phyloP scores from a whole-genome alignment of 2,797 vertebrate genomes.

The Hydrophis major region DNA sequence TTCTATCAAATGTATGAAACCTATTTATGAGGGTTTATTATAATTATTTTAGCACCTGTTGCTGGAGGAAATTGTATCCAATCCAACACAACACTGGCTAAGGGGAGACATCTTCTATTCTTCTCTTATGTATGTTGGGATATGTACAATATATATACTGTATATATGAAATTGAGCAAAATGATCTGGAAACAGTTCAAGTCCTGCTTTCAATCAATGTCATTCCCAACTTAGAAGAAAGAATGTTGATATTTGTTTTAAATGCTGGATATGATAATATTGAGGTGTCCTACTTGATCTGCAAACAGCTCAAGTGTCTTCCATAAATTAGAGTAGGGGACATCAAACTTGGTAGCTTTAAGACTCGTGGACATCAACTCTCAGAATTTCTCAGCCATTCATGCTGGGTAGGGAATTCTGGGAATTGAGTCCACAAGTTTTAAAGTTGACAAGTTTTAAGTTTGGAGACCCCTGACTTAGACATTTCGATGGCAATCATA shows the following conservation, averaged over 20 bases:
- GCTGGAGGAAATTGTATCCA: neutral
- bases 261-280: neutral
- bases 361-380: neutral
- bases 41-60: neutral
- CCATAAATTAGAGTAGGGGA: neutral
- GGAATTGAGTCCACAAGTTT: neutral
- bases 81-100: neutral
- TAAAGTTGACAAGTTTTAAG: neutral
- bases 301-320: neutral
- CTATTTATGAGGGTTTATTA: neutral
- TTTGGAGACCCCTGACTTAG: neutral
- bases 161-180: neutral
- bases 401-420: too few species aligned
- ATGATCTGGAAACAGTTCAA: neutral
- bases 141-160: too few species aligned
- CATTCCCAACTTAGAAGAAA: neutral
- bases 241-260: neutral
- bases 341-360: neutral
- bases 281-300: neutral
- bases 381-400: neutral
- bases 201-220: neutral
- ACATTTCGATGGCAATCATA: neutral
- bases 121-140: neutral
- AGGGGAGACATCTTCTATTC: neutral
- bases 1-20: neutral